These are phyloP conservation scores for Hydractinia symbiolongicarpus DNA, from an alignment of 30 jellyfish, hydroid and myxozoan species.

Conservation along the genomic window DNA sequence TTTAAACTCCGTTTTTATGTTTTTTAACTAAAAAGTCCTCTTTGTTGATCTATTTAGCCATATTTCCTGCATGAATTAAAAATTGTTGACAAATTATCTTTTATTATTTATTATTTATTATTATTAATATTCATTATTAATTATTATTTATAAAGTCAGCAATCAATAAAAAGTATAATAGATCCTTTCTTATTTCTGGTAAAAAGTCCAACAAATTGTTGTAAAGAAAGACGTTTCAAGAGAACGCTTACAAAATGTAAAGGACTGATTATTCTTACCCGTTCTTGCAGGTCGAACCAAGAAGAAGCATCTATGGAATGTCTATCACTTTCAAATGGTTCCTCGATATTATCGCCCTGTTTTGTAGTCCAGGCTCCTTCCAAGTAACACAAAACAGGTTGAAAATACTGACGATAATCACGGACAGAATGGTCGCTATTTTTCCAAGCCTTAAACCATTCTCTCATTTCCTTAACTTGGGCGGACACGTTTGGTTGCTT, in stretches of 20 bases:
- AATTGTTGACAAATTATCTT: neutral
- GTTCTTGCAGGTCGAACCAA: conserved; percentile 71
- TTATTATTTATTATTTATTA: no score
- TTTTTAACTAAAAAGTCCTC: no score
- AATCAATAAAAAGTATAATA: neutral
- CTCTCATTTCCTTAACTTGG: conserved; percentile 73
- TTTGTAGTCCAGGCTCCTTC: conserved; percentile 94
- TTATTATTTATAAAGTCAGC: neutral
- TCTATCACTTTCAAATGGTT: conserved; percentile 85
- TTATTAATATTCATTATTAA: no score
- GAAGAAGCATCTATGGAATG: conserved; percentile 74
- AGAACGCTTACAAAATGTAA: no score
- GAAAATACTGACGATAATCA: conserved; percentile 67
- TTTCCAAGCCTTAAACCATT: conserved; percentile 91
- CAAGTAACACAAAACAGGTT: conserved; percentile 77
- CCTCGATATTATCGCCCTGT: conserved; percentile 37
- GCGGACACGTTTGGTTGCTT: conserved; percentile 15
- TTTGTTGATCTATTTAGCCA: no score
- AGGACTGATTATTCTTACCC: conserved; percentile 5
- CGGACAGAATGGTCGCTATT: conserved; percentile 63
- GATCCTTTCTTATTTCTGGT: no score
- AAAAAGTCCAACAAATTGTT: no score
- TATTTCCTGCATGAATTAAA: no score
- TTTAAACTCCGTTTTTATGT: no score
- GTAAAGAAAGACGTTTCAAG: no score